Conservation (phyloP, 53 echinoderm and acorn worm species). For the Apostichopus leukothele region DNA sequence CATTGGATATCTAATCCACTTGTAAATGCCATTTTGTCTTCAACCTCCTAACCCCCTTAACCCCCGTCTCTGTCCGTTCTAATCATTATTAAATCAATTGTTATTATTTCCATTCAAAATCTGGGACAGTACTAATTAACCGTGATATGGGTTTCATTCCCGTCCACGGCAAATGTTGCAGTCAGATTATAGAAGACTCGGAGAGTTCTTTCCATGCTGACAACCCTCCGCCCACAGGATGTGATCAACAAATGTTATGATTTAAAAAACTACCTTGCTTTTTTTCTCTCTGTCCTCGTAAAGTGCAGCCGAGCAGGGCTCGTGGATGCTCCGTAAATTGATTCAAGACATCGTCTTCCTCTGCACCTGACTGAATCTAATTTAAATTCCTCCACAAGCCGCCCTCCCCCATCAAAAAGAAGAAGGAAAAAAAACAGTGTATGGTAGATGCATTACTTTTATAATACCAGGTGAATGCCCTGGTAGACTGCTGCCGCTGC, state of each 20-base stretch:
- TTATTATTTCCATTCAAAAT: background rate
- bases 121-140: background rate
- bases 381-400: constrained; percentile 45
- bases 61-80: background rate
- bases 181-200: background rate
- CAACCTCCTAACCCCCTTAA: background rate
- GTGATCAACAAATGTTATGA: constrained; percentile 9
- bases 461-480: constrained; percentile 32
- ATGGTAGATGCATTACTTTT: background rate
- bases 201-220: background rate
- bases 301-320: background rate
- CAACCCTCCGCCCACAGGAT: background rate
- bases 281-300: background rate
- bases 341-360: constrained; percentile 22
- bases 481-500: background rate
- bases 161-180: too few relatives aligned
- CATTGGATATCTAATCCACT: background rate
- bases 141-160: background rate
- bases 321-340: constrained; percentile 25
- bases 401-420: background rate
- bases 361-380: constrained; percentile 38
- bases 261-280: constrained; percentile 1
- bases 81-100: background rate
- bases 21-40: background rate
- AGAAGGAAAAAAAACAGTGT: background rate